These are phyloP conservation scores for Apamea anceps DNA, from an alignment of 2,888 invertebrate genomes.

Conservation along the genomic window DNA sequence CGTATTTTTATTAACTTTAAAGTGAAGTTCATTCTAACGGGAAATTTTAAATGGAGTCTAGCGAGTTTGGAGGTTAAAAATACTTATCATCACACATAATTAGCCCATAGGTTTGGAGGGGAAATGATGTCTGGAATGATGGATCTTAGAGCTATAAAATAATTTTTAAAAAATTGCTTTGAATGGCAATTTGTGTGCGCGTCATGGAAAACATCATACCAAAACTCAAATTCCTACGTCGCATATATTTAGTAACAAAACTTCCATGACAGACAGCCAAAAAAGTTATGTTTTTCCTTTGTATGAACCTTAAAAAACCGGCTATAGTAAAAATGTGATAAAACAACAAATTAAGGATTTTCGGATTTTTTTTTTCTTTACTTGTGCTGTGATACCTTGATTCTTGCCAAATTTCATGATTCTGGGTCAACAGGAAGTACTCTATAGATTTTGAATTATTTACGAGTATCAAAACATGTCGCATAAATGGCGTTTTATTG, in stretches of 20 bases:
- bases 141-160: not conserved
- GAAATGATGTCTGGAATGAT: not conserved
- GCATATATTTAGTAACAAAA: not conserved
- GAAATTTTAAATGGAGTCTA: not conserved
- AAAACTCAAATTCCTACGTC: not conserved
- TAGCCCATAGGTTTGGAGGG: not conserved
- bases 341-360: not conserved
- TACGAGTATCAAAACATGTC: not conserved
- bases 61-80: not conserved
- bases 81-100: not conserved
- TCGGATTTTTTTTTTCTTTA: not conserved
- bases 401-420: not conserved
- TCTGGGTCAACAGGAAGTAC: not conserved
- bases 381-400: not conserved
- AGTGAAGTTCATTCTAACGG: not conserved
- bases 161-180: not conserved
- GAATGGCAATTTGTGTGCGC: too few species aligned
- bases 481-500: not conserved
- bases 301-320: not conserved
- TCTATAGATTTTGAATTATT: not conserved
- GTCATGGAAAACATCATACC: not conserved
- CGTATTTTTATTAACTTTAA: conserved; percentile 37
- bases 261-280: not conserved
- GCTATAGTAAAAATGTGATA: not conserved
- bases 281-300: not conserved